These are phyloP conservation scores for Orthochromis indermauri DNA, from an alignment of 2,113 vertebrate genomes.

Conservation along the genomic window DNA sequence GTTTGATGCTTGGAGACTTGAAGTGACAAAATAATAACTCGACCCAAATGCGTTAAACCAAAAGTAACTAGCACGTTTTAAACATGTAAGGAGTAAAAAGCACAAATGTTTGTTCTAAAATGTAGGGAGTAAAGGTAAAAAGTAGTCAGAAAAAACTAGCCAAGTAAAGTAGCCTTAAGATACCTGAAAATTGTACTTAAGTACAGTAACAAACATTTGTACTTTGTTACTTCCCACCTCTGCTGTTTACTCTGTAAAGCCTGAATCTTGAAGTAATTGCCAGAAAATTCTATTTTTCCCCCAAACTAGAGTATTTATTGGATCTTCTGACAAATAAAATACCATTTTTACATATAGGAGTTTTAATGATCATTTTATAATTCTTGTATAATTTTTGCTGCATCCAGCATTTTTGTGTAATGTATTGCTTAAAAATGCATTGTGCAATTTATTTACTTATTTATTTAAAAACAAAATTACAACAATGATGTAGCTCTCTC, in stretches of 20 bases:
- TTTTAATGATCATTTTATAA: not conserved
- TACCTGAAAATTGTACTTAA: not conserved
- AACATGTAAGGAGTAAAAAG: not conserved
- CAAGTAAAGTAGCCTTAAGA: not conserved
- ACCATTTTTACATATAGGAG: not conserved
- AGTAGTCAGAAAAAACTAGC: not conserved
- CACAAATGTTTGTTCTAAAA: not conserved
- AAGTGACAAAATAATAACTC: not conserved
- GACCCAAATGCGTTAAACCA: not conserved
- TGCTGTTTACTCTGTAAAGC: not conserved
- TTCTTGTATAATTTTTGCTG: not conserved
- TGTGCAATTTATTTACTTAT: not conserved
- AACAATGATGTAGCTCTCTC: not conserved
- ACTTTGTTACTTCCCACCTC: not conserved
- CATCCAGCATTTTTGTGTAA: not conserved
- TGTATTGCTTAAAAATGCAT: not conserved
- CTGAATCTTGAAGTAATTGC: not conserved
- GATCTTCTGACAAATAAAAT: not conserved
- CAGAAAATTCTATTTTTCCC: fast-evolving
- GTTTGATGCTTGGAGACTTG: not conserved
- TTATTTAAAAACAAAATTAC: not conserved
- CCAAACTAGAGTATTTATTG: not conserved
- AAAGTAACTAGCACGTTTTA: not conserved
- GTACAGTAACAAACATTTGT: not conserved
- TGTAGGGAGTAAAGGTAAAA: not conserved